Base-by-base conservation (phyloP, 2,113 vertebrate genomes). In the Pogonocichla stellata region DNA sequence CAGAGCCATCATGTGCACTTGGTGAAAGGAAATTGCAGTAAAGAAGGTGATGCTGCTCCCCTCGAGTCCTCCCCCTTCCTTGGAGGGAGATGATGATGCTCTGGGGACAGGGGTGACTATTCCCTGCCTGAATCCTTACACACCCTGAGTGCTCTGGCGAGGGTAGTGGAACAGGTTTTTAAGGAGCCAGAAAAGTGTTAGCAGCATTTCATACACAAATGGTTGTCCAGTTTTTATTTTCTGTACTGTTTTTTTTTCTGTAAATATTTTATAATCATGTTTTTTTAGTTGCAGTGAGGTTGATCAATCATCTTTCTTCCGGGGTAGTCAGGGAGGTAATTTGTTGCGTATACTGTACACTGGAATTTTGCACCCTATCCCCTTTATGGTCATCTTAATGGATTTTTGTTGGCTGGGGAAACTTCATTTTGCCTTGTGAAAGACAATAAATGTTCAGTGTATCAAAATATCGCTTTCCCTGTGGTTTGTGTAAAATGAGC, bases 361-460 rank as follows among this genome's bases (percentile, higher is more conserved):
- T 96, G 90, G 94, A 88, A 73, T 95, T 95, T 83, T 88, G 40
- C 62, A 74, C 45, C 87, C 84, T 79, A 12, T 88, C 42, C 94
- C 84, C 45, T 94, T 67, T 65, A 74, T 1, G 10, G 71, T 94
- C 92, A 93, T 80, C 75, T 84, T 85, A 45, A 51, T 92, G 90
- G 88, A 43, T 94, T 96, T 91, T 92, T 42, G 69, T 91, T 14
- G 4, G 36, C 47, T 43, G 88, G 90, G 91, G 84, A 85, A 74
- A 84, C 56, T 88, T 95, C 50, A 71, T 88, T 96, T 95, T 96
- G 92, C 97, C 88, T 96, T 85, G 83, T 95, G 91, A 94, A 91
- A 92, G 93, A 95, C 95, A 97, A 96, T 97, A 97, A 97, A 97
- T 65, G 78, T 96, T 97, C 95, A 84, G 93, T 97, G 96, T 97